Percentiles rank a stretch among this genome's conserved stretches.
Evolutionary conservation across 2,113 vertebrate species (phyloP).

Genomic region (Chloroceryle aenea): DNA sequence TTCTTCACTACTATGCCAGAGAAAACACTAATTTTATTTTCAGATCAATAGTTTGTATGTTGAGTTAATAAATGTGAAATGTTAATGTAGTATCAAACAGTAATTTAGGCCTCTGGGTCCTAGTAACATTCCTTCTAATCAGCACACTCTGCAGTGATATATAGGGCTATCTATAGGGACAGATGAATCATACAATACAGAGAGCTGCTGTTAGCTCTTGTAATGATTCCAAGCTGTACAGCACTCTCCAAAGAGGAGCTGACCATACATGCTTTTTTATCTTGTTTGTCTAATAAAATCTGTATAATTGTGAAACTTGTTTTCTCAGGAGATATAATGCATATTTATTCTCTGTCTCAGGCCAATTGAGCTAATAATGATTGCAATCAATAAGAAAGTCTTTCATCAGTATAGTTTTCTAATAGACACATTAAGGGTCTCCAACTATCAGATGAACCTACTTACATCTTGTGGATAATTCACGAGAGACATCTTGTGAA

Average conservation of each 20-base stretch:
- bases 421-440: slow-evolving; percentile 62
- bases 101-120: slow-evolving; percentile 56
- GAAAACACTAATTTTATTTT: slow-evolving; percentile 75
- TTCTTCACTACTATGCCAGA: slow-evolving; percentile 59
- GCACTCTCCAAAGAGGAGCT: slow-evolving; percentile 49
- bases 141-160: slow-evolving; percentile 24
- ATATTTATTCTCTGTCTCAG: slow-evolving; percentile 71
- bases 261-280: slow-evolving; percentile 66
- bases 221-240: slow-evolving; percentile 46
- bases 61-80: slow-evolving; percentile 74
- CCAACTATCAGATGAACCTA: slow-evolving; percentile 66
- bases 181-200: slow-evolving; percentile 36
- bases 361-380: slow-evolving; percentile 76
- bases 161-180: slow-evolving; percentile 36
- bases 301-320: slow-evolving; percentile 73
- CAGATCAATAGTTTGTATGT: slow-evolving; percentile 71
- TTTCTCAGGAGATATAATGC: slow-evolving; percentile 72
- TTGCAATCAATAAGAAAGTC: slow-evolving; percentile 79
- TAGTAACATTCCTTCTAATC: slow-evolving; percentile 53
- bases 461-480: slow-evolving; percentile 61
- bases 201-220: not conserved
- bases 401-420: slow-evolving; percentile 77
- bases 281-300: slow-evolving; percentile 73
- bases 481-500: slow-evolving; percentile 62
- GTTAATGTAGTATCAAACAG: slow-evolving; percentile 68